Evolutionary conservation across 2,888 invertebrate species (phyloP), one percentile per base, ranked within the genome.

Genomic region (Lepetodrilus schrolli): DNA sequence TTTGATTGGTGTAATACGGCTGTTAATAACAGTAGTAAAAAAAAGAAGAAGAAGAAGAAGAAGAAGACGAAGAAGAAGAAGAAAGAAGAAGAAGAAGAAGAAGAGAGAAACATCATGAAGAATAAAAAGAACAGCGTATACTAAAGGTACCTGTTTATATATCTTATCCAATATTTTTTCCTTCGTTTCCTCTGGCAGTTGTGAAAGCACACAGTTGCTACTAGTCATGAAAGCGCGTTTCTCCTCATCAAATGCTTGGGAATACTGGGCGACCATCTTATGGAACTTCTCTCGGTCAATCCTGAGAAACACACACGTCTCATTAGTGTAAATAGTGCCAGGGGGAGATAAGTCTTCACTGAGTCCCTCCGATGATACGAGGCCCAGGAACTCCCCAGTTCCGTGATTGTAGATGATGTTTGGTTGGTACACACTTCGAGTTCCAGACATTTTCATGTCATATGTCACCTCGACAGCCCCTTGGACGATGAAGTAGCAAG

Each of bases 361-460:
- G 4, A 80, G 74, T 1, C 84, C 85, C 51, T 86, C 86, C 17
- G 84, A 78, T 69, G 83, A 84, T 10, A 86, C 83, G 30, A 86
- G 78, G 0, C 86, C 86, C 4, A 87, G 76, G 66, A 85, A 87
- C 74, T 87, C 87, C 17, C 85, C 87, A 4, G 83, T 83, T 0
- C 84, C 84, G 65, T 87, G 87, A 50, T 81, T 84, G 78, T 87
- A 87, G 30, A 86, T 81, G n/a, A 87, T 85, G 72, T 86, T 84
- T 0, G 87, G 85, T 51, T 87, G 84, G 66, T 82, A 86, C 8
- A 86, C 85, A 51, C 80, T 82, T 26, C 83, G 76, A 1, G 84
- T 83, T 66, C 81, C 78, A 17, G 74, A 70, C 0, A 78, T 73
- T 20, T 78, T 76, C 72, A 84, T 78, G 51, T 85, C 86, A 66